Base-by-base conservation (phyloP, 2,797 vertebrate genomes). In the Epinephelus malabaricus region DNA sequence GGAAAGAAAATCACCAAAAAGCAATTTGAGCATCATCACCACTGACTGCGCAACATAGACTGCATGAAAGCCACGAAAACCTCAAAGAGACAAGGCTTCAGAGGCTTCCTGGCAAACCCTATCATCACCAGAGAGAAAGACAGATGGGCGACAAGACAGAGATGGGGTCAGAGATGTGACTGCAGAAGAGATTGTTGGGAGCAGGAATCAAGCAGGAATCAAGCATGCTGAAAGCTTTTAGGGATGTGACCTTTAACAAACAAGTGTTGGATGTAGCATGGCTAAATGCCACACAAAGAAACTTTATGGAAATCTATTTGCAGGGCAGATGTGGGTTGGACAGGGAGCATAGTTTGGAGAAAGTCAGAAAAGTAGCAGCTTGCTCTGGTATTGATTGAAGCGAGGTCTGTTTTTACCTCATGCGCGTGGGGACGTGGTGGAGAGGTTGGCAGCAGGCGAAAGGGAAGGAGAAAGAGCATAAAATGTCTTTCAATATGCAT, bases 201-300 rank as follows among this genome's bases (percentile, higher is more conserved):
- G 64, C 2, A 5, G 50, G 68, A 82, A 69, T 72, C 14, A 49
- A 49, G 23, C 23, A 23, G 23, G 23, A 23, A 23, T 23, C 23
- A 23, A 23, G 59, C 13, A 49, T 43, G 51, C 38, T 51, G 56
- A 82, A 90, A 79, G 89, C 88, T 89, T 91, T 89, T 81, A 82
- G 80, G 54, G 60, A 81, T 38, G 54, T 86, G 91, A 91, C 89
- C 90, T 93, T 91, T 90, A 66, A 54, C 66, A 58, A 79, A 81
- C 51, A 70, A 65, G 80, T 72, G 85, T 40, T 54, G 51, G 69
- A 73, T 54, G 59, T 38, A 53, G 62, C 3, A 9, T 50, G 54
- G 70, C 45, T 45, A 78, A 88, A 83, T 80, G 76, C 53, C 81
- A 85, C 5, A 60, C 43, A 51, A 56, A 56, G 47, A 65, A 73